Conservation (phyloP, 2,113 vertebrate genomes). For the Axis porcinus region DNA sequence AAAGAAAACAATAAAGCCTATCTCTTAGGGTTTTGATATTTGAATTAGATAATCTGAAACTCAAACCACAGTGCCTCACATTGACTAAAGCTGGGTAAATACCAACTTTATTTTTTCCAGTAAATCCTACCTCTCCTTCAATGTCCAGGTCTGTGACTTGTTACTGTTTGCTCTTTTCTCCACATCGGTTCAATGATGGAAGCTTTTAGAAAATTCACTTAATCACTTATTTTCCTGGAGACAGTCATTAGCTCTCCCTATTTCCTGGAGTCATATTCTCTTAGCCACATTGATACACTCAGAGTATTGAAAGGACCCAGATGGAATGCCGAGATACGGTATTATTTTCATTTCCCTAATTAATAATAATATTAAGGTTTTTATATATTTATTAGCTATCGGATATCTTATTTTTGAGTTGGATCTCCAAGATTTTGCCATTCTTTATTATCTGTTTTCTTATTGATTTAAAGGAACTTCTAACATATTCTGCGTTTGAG, state of each 20-base stretch:
- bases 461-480: neutral
- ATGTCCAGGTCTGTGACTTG: neutral
- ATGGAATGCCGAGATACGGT: accelerated
- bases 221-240: neutral
- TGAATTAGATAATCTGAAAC: neutral
- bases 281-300: accelerated
- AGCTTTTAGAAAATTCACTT: neutral
- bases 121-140: neutral
- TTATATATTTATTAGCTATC: neutral
- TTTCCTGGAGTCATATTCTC: too few species aligned
- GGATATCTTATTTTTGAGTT: neutral
- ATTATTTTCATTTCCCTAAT: neutral
- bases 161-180: neutral
- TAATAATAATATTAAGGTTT: neutral
- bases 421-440: neutral
- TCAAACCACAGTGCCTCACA: accelerated
- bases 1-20: neutral
- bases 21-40: neutral
- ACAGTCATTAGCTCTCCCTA: neutral
- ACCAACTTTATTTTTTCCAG: neutral
- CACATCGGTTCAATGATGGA: neutral
- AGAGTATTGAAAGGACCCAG: neutral
- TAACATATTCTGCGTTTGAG: neutral
- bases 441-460: neutral
- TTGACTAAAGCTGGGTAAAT: neutral